Evolutionary conservation across 2,113 vertebrate genomes (phyloP), one percentile per base, ranked within the genome.

Genomic region (Entelurus aequoreus): DNA sequence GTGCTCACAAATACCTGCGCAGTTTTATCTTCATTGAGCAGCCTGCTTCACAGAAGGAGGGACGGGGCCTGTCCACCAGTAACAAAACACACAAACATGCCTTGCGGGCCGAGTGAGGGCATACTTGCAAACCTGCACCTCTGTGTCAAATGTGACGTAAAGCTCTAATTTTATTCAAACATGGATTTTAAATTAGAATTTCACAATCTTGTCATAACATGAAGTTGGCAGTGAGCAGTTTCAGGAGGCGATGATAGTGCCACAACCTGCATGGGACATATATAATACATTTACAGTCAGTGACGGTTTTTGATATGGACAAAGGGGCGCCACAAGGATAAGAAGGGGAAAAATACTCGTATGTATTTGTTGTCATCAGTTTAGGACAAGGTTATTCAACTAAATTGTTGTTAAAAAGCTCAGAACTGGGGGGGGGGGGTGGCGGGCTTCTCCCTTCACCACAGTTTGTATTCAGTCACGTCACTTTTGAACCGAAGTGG

Each of bases 1-100:
- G 66, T 49, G 71, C 69, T 69, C 21, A 47, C 37, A 78, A 79
- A 79, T 52, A 74, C 80, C 78, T 71, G 69, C 54, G 52, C 69
- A 63, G 66, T 75, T 89, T 82, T 84, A 87, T 87, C 85, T 72
- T 75, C 66, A 71, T 64, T 36, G 56, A 75, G 71, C 82, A 85
- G 80, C 76, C 75, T 37, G 68, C 36, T 59, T 69, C 66, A 11
- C 74, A 13, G 44, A 68, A 57, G 65, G 64, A 15, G 56, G 60
- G 73, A 58, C 51, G 38, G 54, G 53, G 60, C 56, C 73, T 79
- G 76, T 49, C 35, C 10, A 56, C 62, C 58, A 19, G 63, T 56
- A 77, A 52, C 56, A 65, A 16, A 40, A 63, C 61, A 61, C 58
- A 58, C 60, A 67, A 40, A 56, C 10, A 53, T 8, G 58, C 16